These are phyloP conservation scores for Planiliza haematocheilus DNA, from an alignment of 2,113 vertebrate species.

Conservation along the genomic window DNA sequence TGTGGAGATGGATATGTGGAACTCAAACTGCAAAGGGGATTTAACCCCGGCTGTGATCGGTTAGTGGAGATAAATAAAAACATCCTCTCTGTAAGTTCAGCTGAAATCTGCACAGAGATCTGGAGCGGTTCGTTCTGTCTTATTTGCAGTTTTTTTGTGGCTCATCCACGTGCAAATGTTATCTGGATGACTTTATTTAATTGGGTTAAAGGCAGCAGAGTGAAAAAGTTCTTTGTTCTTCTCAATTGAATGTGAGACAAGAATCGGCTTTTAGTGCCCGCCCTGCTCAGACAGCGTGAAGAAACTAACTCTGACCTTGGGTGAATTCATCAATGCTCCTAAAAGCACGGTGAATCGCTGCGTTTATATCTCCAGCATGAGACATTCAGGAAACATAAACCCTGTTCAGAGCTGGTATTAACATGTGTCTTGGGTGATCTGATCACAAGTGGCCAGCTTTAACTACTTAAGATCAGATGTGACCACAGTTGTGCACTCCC, in stretches of 20 bases:
- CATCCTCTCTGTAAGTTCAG: background rate
- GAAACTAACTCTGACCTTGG: slow-evolving; percentile 53
- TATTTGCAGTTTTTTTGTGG: background rate
- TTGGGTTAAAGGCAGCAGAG: slow-evolving; percentile 21
- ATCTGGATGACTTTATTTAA: slow-evolving; percentile 58
- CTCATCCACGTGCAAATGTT: slow-evolving; percentile 29
- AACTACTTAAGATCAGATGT: too few relatives aligned
- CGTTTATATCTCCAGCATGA: background rate
- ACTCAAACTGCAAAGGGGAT: background rate
- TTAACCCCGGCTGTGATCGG: background rate
- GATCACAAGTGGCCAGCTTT: too few relatives aligned
- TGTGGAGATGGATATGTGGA: background rate
- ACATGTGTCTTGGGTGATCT: too few relatives aligned
- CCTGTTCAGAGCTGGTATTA: too few relatives aligned
- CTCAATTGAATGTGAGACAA: slow-evolving; percentile 38
- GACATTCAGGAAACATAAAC: background rate
- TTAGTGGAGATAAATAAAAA: background rate
- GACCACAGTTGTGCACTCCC: too few relatives aligned
- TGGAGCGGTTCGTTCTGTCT: background rate
- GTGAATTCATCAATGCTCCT: background rate
- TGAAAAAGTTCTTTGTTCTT: slow-evolving; percentile 61
- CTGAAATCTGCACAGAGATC: background rate
- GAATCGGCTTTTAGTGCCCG: slow-evolving; percentile 17
- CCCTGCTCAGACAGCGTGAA: background rate
- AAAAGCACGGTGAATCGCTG: background rate